Conservation (phyloP, 2,888 invertebrate genomes). For the Napeogenes inachia region DNA sequence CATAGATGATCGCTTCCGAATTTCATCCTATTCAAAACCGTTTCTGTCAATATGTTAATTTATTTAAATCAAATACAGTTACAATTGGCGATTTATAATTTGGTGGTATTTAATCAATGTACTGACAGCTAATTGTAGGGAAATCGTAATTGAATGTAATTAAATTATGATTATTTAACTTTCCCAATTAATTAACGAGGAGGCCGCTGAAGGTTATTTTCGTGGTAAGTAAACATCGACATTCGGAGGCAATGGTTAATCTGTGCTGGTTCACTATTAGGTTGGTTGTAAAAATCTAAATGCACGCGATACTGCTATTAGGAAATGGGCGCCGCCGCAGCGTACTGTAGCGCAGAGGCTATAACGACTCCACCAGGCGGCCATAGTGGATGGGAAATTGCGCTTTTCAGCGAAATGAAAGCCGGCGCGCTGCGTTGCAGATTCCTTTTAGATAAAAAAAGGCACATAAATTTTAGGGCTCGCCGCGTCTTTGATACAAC, state of each 20-base stretch:
- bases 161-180: background rate
- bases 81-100: too few species aligned
- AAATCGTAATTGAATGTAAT: background rate
- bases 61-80: too few species aligned
- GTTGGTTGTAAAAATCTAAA: slow-evolving; percentile 58
- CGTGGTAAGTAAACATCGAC: background rate
- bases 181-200: background rate
- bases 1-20: too few species aligned
- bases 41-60: too few species aligned
- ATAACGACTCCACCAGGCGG: slow-evolving; percentile 71
- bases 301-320: slow-evolving; percentile 73
- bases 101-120: background rate
- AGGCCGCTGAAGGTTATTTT: background rate
- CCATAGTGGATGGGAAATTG: slow-evolving; percentile 71
- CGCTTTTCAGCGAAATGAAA: slow-evolving; percentile 73
- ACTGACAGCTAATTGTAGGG: background rate
- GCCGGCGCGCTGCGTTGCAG: slow-evolving; percentile 50
- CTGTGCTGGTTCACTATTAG: slow-evolving; percentile 39
- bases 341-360: slow-evolving; percentile 44
- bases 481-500: slow-evolving; percentile 39
- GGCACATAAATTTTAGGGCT: slow-evolving; percentile 39
- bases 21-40: too few species aligned
- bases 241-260: slow-evolving; percentile 39
- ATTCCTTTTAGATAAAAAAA: slow-evolving; percentile 56
- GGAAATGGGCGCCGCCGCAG: slow-evolving; percentile 66